Evolutionary conservation across 2,113 vertebrate species (phyloP).

Genomic region (Dasypus novemcinctus): DNA sequence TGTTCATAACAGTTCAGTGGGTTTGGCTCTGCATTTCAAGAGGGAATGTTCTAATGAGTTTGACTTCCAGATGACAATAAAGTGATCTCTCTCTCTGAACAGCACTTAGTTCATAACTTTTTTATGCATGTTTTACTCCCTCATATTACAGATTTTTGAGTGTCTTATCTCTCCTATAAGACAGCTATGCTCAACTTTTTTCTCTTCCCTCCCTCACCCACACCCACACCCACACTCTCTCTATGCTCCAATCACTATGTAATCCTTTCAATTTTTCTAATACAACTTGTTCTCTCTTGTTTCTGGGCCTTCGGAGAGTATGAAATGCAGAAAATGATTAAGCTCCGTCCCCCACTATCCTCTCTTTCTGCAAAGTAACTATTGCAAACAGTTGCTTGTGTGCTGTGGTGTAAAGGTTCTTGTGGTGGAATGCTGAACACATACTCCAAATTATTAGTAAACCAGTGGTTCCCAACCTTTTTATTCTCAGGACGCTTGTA

Average conservation of each 20-base stretch:
- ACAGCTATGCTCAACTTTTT: background rate
- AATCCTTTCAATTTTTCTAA: background rate
- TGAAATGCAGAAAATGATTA: background rate
- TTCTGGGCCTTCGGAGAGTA: background rate
- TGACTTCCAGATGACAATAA: constrained; percentile 32
- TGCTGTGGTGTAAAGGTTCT: background rate
- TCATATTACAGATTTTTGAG: background rate
- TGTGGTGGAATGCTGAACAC: background rate
- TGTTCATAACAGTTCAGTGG: constrained; percentile 50
- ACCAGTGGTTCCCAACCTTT: background rate
- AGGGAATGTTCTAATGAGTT: background rate
- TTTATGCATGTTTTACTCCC: background rate
- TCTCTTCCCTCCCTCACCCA: background rate
- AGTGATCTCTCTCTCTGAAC: background rate
- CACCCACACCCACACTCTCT: background rate
- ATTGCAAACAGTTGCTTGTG: background rate
- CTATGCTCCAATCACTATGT: background rate
- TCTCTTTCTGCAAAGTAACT: background rate
- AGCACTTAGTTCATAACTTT: background rate
- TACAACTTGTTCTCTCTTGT: background rate
- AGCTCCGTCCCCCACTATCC: background rate
- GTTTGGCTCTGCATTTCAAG: constrained; percentile 40
- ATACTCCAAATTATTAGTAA: background rate
- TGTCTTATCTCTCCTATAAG: background rate
- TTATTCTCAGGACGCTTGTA: background rate